phyloP scores from a whole-genome alignment of 2,113 vertebrate genomes.

The Lamprologus tigripictilis region DNA sequence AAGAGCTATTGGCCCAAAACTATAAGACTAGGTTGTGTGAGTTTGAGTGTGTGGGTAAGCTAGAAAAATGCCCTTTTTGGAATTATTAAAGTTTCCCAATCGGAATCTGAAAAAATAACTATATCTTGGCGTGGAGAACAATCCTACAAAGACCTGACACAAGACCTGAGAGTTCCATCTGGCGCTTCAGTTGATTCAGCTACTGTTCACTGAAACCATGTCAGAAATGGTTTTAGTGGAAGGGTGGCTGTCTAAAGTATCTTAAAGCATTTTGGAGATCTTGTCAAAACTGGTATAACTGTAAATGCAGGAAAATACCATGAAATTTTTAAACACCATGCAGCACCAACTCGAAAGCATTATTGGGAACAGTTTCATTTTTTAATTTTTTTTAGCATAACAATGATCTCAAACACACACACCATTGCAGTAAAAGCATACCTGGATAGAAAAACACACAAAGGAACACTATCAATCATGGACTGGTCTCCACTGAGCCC shows the following conservation, averaged over 20 bases:
- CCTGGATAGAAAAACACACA: neutral
- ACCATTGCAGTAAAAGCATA: neutral
- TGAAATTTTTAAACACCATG: neutral
- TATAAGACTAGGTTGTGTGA: neutral
- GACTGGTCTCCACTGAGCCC: neutral
- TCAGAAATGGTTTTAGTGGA: neutral
- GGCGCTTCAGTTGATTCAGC: neutral
- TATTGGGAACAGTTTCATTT: neutral
- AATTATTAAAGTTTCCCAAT: neutral
- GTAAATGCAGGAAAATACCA: neutral
- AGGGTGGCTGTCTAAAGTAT: neutral
- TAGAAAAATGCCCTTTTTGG: neutral
- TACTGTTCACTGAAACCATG: neutral
- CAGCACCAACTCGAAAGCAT: neutral
- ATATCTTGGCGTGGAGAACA: neutral
- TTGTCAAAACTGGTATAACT: neutral
- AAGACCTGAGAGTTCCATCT: neutral
- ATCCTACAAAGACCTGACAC: neutral
- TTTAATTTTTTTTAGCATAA: neutral
- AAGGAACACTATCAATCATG: neutral
- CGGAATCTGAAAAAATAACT: neutral
- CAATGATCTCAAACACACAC: neutral
- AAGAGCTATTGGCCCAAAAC: neutral
- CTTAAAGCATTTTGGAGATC: neutral
- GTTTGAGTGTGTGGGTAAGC: neutral